phyloP scores from a whole-genome alignment of 2,113 vertebrate genomes.

The Opisthocomus hoazin region DNA sequence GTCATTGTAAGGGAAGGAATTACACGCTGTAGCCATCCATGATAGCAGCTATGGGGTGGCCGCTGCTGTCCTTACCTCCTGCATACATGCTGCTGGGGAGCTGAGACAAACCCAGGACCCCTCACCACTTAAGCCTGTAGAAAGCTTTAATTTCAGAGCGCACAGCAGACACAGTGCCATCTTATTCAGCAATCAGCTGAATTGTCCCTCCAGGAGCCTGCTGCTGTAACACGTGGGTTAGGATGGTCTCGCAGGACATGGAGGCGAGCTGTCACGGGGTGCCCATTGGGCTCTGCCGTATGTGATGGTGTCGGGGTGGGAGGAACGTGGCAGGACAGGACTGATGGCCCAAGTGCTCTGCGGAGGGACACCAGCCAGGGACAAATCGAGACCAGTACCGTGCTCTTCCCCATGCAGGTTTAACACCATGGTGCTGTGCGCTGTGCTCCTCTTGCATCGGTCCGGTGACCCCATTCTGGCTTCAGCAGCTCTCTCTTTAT shows the following conservation, averaged over 20 bases:
- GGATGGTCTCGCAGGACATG: accelerated
- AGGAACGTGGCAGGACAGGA: background rate
- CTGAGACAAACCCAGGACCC: background rate
- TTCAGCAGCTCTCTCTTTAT: background rate
- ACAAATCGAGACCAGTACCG: background rate
- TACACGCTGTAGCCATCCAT: too few species aligned
- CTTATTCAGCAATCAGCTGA: background rate
- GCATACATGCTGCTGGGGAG: accelerated
- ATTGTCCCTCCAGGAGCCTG: background rate
- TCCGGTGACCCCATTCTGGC: too few species aligned
- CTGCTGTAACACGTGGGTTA: accelerated
- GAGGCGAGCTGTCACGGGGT: too few species aligned
- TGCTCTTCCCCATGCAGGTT: background rate
- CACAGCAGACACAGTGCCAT: background rate
- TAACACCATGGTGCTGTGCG: background rate
- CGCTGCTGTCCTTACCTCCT: accelerated
- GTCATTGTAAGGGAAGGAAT: background rate
- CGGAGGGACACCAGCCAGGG: background rate
- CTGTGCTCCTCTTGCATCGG: background rate
- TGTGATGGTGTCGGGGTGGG: background rate
- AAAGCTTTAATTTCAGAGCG: background rate
- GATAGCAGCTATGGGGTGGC: too few species aligned
- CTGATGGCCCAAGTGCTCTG: background rate
- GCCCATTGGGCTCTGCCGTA: accelerated
- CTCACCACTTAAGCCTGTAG: background rate